Evolutionary conservation across 2,888 invertebrate species (phyloP), one percentile per base, ranked within the genome.

Genomic region (Brachypterus glaber): DNA sequence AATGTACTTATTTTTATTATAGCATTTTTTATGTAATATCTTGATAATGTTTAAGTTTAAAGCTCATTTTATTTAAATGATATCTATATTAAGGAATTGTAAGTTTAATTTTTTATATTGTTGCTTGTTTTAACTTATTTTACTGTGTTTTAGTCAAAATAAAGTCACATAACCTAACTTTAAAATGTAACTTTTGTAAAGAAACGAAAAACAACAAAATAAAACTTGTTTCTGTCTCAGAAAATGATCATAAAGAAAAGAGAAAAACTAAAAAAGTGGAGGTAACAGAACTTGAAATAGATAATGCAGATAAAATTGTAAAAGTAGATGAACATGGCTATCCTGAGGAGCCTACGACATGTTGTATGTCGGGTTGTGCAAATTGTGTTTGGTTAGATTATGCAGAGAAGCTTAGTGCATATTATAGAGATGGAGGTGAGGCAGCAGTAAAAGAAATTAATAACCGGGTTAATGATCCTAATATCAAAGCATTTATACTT

Each of bases 301-400:
- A 9, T 21, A 21, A 21, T 21, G n/a, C n/a, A n/a, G n/a, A n/a
- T n/a, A n/a, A n/a, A n/a, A n/a, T n/a, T n/a, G n/a, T n/a, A n/a
- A 21, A 35, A 37, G 16, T 29, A 36, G 17, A 26, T 35, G 25
- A 21, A n/a, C 7, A 21, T 21, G 21, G 9, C 7, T 21, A 5
- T 11, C 80, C 81, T 8, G 76, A 79, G 41, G 76, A 75, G 25
- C 93, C 93, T 0, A 83, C 85, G 2, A 80, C 76, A 16, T 95
- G 93, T 62, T 95, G 93, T 56, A 84, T 84, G 76, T 85, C 89
- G 0, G 92, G 92, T 0, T 95, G 95, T 67, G 72, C 82, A 0
- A 92, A 91, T 64, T 95, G 95, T 62, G 92, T 95, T 3, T 93
- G 88, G 82, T 78, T 95, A 35, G 77, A 80, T 11, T 93, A 92